Evolutionary conservation across 1,140 invertebrate species (phyloP).

Genomic region (Drosophila sulfurigaster): DNA sequence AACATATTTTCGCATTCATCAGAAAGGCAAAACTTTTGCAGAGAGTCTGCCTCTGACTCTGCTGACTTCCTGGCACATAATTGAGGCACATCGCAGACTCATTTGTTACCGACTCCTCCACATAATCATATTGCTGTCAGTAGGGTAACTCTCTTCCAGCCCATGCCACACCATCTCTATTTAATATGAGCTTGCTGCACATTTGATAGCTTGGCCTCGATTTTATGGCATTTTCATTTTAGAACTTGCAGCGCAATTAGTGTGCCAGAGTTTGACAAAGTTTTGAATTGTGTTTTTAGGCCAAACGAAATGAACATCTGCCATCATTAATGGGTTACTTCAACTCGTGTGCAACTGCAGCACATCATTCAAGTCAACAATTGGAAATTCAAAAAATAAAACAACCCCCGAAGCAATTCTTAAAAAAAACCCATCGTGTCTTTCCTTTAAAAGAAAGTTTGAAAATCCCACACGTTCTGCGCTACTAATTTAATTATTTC

Average conservation of each 20-base stretch:
- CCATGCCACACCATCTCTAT: neutral
- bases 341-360: neutral
- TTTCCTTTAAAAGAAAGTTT: conserved; percentile 11
- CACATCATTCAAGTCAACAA: neutral
- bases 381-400: neutral
- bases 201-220: conserved; percentile 61
- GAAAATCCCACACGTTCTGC: conserved; percentile 29
- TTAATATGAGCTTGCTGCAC: conserved; percentile 29
- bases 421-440: neutral
- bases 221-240: conserved; percentile 61
- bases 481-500: conserved; percentile 52
- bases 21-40: conserved; percentile 67
- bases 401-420: neutral
- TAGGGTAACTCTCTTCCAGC: conserved; percentile 1
- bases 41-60: conserved; percentile 1
- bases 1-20: conserved; percentile 82
- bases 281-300: conserved; percentile 75
- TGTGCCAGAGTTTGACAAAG: conserved; percentile 48
- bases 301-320: conserved; percentile 45
- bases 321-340: conserved; percentile 4
- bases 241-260: conserved; percentile 72
- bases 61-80: conserved; percentile 67
- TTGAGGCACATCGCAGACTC: conserved; percentile 80
- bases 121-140: conserved; percentile 60
- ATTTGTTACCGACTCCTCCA: conserved; percentile 62